A percentile compares a stretch with the other conserved stretches of the same genome.
Evolutionary conservation across 2,888 invertebrate genomes (phyloP).

Genomic region (Drosophila basisetae): DNA sequence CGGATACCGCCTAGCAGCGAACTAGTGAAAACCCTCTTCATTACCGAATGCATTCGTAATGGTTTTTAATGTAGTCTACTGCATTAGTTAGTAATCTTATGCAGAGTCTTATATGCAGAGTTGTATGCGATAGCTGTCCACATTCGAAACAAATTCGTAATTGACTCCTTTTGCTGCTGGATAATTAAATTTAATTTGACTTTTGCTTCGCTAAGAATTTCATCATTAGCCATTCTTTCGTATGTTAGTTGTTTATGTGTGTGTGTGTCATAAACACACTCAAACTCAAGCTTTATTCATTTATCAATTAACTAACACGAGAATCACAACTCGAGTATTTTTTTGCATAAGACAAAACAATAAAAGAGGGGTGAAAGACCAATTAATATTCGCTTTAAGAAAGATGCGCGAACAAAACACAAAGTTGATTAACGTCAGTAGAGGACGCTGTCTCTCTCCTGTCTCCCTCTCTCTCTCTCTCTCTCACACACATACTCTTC

Average conservation of each 20-base stretch:
- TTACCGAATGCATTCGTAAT: background rate
- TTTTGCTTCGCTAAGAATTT: background rate
- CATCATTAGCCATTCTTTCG: background rate
- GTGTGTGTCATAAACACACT: background rate
- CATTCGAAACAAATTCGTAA: background rate
- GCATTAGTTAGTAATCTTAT: too few relatives aligned
- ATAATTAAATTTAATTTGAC: background rate
- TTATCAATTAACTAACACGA: conserved; percentile 67
- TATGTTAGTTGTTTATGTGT: background rate
- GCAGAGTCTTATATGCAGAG: too few relatives aligned
- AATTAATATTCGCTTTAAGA: conserved; percentile 74
- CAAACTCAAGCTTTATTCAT: conserved; percentile 34
- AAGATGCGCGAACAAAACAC: conserved; percentile 55
- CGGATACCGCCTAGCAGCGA: background rate
- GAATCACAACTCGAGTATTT: conserved; percentile 47
- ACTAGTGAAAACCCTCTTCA: background rate
- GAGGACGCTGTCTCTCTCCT: background rate
- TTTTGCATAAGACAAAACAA: conserved; percentile 10
- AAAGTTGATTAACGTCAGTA: conserved; percentile 71
- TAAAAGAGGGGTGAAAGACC: conserved; percentile 36
- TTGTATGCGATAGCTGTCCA: background rate
- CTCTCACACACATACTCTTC: background rate
- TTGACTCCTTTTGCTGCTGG: too few relatives aligned
- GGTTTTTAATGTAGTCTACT: too few relatives aligned
- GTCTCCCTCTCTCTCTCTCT: background rate